phyloP scores from a whole-genome alignment of 2,113 vertebrate genomes.

The Leucosticte australis region DNA sequence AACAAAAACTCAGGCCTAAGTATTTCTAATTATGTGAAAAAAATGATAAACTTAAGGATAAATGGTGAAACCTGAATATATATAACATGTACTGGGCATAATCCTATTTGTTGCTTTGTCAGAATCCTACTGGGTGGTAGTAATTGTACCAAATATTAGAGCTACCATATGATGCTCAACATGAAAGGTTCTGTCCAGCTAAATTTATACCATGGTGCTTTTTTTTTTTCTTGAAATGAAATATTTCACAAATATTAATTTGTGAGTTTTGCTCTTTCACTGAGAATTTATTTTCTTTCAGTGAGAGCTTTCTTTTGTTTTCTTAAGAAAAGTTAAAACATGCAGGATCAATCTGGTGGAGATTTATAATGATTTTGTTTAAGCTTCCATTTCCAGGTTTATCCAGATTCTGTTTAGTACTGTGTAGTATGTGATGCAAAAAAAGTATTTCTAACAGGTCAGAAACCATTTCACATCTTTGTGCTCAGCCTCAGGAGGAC shows the following conservation, averaged over 20 bases:
- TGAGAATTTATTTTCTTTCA: neutral
- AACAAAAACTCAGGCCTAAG: neutral
- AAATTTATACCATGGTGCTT: neutral
- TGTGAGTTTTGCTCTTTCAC: neutral
- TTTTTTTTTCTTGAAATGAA: neutral
- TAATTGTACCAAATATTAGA: neutral
- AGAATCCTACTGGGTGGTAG: neutral
- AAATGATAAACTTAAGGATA: neutral
- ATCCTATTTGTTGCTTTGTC: neutral
- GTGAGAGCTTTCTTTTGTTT: neutral
- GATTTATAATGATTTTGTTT: neutral
- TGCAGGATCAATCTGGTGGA: neutral
- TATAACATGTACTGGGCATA: neutral
- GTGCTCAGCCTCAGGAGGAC: neutral
- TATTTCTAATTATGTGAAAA: neutral
- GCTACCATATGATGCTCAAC: neutral
- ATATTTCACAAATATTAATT: neutral
- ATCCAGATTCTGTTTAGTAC: neutral
- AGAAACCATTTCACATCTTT: neutral
- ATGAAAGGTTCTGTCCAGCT: neutral
- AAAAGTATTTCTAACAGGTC: neutral
- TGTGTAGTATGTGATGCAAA: neutral
- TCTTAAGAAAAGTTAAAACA: neutral
- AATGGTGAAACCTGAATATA: neutral
- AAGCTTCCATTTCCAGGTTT: neutral